These are phyloP conservation scores for Canis aureus DNA, from an alignment of 2,113 vertebrate species.

Conservation along the genomic window DNA sequence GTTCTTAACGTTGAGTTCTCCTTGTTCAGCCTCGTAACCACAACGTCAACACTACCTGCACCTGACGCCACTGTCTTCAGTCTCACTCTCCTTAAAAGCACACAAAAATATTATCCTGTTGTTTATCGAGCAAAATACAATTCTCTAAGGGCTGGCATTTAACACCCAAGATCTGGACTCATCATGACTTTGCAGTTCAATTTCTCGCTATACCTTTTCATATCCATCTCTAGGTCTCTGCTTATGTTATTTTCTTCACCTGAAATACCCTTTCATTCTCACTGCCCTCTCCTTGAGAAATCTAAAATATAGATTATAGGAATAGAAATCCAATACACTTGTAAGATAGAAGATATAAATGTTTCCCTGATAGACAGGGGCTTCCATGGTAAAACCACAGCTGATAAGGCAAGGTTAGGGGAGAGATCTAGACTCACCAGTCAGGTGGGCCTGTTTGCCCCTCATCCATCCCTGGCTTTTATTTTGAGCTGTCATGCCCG, in stretches of 20 bases:
- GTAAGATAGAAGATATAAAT: constrained; percentile 29
- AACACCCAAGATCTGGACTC: not conserved
- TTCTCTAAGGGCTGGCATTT: not conserved
- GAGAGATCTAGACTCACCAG: not conserved
- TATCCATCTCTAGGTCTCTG: not conserved
- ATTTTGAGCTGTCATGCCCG: not conserved
- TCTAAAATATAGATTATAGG: not conserved
- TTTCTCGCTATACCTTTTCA: not conserved
- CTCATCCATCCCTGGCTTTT: not conserved
- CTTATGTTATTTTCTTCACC: not conserved
- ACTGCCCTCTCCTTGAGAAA: not conserved
- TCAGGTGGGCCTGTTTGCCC: not conserved
- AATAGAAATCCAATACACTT: not conserved
- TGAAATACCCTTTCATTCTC: not conserved
- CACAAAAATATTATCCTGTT: not conserved
- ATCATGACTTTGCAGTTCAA: not conserved
- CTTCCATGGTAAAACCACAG: not conserved
- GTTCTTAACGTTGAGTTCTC: not conserved
- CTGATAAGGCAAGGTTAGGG: not conserved
- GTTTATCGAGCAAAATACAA: not conserved
- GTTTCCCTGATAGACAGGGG: not conserved
- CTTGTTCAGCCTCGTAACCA: not conserved
- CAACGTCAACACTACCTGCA: too few relatives aligned
- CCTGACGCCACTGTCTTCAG: not conserved
- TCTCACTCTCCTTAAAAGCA: not conserved